phyloP scores from a whole-genome alignment of 2,113 vertebrate species.

The Zootoca vivipara region DNA sequence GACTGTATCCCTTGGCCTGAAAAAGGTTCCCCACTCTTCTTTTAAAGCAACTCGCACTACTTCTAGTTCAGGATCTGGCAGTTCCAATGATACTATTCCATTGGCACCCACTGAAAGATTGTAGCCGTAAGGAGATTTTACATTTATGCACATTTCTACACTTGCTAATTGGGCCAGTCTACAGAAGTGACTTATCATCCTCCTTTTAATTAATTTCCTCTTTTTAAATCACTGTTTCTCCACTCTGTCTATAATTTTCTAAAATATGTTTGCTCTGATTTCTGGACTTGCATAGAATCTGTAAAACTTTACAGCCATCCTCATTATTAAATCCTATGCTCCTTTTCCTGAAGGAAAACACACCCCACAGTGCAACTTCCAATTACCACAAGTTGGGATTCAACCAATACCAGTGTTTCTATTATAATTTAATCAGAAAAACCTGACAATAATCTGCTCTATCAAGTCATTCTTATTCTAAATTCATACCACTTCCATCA shows the following conservation, averaged over 20 bases:
- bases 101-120: neutral
- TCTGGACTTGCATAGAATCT: neutral
- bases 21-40: neutral
- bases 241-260: neutral
- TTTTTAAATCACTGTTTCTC: neutral
- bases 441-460: slow-evolving; percentile 38
- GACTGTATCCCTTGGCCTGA: too few species aligned
- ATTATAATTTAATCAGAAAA: slow-evolving; percentile 29
- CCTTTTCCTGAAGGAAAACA: slow-evolving; percentile 14
- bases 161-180: neutral
- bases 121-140: neutral
- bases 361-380: slow-evolving; percentile 41
- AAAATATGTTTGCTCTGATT: neutral
- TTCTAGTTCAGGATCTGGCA: too few species aligned
- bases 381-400: slow-evolving; percentile 44
- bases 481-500: slow-evolving; percentile 44
- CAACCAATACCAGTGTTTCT: neutral
- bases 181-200: slow-evolving; percentile 11
- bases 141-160: neutral
- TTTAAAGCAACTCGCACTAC: neutral
- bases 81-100: neutral
- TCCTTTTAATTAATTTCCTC: neutral
- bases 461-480: slow-evolving; percentile 58
- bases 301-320: slow-evolving; percentile 1
- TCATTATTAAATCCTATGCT: slow-evolving; percentile 16